phyloP scores from a whole-genome alignment of 2,888 invertebrate genomes.

The Anoncus sp. region DNA sequence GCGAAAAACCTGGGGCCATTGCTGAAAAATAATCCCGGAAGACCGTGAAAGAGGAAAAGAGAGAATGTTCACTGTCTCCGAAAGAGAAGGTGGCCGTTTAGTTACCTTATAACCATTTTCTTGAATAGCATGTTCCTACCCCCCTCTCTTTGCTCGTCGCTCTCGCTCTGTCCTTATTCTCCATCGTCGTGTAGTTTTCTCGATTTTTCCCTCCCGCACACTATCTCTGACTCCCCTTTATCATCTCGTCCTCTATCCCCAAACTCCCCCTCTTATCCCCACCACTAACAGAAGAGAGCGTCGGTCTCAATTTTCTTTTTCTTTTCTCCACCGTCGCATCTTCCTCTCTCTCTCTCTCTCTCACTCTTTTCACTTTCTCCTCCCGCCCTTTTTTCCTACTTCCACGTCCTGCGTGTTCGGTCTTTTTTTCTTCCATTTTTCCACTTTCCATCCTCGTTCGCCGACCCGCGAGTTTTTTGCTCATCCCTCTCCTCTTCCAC shows the following conservation, averaged over 20 bases:
- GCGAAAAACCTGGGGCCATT: conserved; percentile 9
- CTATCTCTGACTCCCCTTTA: conserved; percentile 38
- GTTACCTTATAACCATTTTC: conserved; percentile 55
- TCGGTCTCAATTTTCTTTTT: conserved; percentile 51
- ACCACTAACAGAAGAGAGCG: conserved; percentile 33
- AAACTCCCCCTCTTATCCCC: conserved; percentile 3
- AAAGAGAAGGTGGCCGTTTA: conserved; percentile 42
- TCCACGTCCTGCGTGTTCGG: conserved; percentile 49
- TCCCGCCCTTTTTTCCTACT: conserved; percentile 61
- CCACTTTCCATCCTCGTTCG: conserved; percentile 61
- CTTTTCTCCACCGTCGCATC: conserved; percentile 66
- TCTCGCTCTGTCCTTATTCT: conserved; percentile 20
- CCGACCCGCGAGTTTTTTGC: conserved; percentile 57
- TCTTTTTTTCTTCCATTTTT: conserved; percentile 52
- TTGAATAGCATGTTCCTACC: conserved; percentile 21
- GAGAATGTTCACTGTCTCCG: conserved; percentile 15
- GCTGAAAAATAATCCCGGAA: conserved; percentile 5
- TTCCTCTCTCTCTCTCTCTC: too few species aligned
- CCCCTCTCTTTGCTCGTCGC: conserved; percentile 19
- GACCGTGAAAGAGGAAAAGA: conserved; percentile 4
- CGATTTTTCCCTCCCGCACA: conserved; percentile 48
- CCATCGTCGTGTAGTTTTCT: conserved; percentile 38
- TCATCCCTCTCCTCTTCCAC: conserved; percentile 43
- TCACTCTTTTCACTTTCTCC: too few species aligned
- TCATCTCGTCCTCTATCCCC: conserved; percentile 30